Evolutionary conservation across 2,113 vertebrate species (phyloP), one percentile per base, ranked within the genome.

Genomic region (Rhombomys opimus): DNA sequence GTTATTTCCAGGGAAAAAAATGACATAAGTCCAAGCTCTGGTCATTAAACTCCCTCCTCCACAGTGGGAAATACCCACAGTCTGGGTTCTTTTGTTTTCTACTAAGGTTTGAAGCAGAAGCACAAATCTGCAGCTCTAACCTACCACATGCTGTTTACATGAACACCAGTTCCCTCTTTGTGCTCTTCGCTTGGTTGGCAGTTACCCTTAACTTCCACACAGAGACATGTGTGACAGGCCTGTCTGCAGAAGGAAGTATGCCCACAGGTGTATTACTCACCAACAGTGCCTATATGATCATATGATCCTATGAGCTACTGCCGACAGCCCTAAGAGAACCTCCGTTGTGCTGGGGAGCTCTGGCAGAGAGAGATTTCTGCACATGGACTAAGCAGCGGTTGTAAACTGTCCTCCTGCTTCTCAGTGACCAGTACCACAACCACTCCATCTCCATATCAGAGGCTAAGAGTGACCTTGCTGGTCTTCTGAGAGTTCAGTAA

Each of bases 1-100:
- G 92, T 89, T 94, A 90, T 94, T 98, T 97, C 97, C 98, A 96
- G 90, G 97, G 94, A 98, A 98, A 90, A 91, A 92, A 57, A 92
- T 81, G 96, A 97, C 85, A 91, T 94, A 93, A 96, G 52, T 23
- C 32, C 68, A 82, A 97, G 72, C 8, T 10, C 90, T 59, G 89
- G 68, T 81, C 77, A 75, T 76, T 96, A 77, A 92, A 89, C 2
- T 2, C 82, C 84, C 93, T 94, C 95, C 94, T 95, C 96, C 97
- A 90, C 89, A 88, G 38, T 38, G 97, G 87, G 96, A 98, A 98
- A 94, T 68, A 97, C 93, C 93, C 93, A 0, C 0, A 46, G 32
- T 73, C 35, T 95, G 77, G 87, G 94, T 89, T 97, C 70, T 87
- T 81, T 80, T 92, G 77, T 96, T 93, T 87, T 95, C 95, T 93